Evolutionary conservation across 2,113 vertebrate genomes (phyloP), one percentile per base, ranked within the genome.

Genomic region (Addax nasomaculatus): DNA sequence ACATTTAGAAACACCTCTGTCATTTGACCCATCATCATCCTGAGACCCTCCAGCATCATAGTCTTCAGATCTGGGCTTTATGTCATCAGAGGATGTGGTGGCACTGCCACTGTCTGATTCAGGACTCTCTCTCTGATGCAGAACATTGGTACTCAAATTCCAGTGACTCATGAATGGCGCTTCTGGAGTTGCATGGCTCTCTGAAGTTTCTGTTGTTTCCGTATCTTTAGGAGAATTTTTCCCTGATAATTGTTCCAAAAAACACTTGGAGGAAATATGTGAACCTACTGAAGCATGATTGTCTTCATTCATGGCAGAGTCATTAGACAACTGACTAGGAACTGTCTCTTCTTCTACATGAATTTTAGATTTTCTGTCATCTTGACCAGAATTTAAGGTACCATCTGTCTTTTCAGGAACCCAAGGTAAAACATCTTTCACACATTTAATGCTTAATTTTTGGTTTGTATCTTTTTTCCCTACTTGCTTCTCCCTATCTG

Each of bases 1-100:
- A n/a, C 99, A 99, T 97, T 99, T 99, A 97, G 99, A 99, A 89
- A 99, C 98, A 0, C 99, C 99, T 78, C 99, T 98, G 94, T 99
- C 99, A 15, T 99, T 99, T 88, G 99, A 99, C 96, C 99, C 99
- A 97, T 99, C 99, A 21, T 99, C 99, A 5, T 99, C 99, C 93
- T 99, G 99, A 73, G 99, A 99, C 12, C 99, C 99, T n/a, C 99
- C 99, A 0, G 99, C 99, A 85, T 99, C 99, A 86, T 99, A 99
- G 98, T 99, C 99, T 98, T 99, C 99, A 0, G 99, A 99, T 93
- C 99, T 99, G 49, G 99, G 99, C 98, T 99, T 99, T 98, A 99
- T 99, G 97, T 99, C 99, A 60, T 99, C 99, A 1, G 99, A 99
- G 67, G 99, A 99, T 2, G 99, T 99, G 70, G 99, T 99, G 43